These are phyloP conservation scores for Hippasteria phrygiana DNA, from an alignment of 53 echinoderm and acorn worm species.

Conservation along the genomic window DNA sequence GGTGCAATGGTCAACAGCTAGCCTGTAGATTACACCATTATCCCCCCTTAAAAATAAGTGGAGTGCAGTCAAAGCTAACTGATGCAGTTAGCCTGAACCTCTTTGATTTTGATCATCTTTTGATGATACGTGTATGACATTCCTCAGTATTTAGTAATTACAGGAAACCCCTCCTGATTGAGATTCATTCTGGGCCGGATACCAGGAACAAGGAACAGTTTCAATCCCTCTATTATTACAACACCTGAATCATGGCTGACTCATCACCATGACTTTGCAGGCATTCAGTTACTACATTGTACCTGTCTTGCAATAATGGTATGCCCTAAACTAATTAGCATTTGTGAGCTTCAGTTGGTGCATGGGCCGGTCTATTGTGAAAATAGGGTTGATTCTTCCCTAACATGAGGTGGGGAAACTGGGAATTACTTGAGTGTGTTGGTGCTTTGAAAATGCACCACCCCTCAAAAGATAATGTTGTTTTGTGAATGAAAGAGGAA, in stretches of 20 bases:
- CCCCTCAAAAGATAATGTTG: too few species aligned
- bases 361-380: not conserved
- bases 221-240: not conserved
- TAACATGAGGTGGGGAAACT: too few species aligned
- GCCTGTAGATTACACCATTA: too few species aligned
- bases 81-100: not conserved
- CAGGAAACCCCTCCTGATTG: slow-evolving; percentile 28
- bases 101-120: not conserved
- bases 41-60: too few species aligned
- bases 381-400: not conserved
- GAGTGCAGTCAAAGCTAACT: too few species aligned
- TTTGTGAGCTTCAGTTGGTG: too few species aligned
- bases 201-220: slow-evolving; percentile 41
- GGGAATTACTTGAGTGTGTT: too few species aligned
- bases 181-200: not conserved
- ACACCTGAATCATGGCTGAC: slow-evolving; percentile 33
- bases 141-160: slow-evolving; percentile 39
- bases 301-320: slow-evolving; percentile 9
- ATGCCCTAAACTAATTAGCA: not conserved
- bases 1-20: too few species aligned
- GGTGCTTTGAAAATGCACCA: too few species aligned
- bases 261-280: slow-evolving; percentile 19
- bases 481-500: too few species aligned
- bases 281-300: too few species aligned
- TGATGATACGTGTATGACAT: not conserved